Base-by-base conservation (phyloP, 2,888 invertebrate species). In the Pilophorus perplexus region DNA sequence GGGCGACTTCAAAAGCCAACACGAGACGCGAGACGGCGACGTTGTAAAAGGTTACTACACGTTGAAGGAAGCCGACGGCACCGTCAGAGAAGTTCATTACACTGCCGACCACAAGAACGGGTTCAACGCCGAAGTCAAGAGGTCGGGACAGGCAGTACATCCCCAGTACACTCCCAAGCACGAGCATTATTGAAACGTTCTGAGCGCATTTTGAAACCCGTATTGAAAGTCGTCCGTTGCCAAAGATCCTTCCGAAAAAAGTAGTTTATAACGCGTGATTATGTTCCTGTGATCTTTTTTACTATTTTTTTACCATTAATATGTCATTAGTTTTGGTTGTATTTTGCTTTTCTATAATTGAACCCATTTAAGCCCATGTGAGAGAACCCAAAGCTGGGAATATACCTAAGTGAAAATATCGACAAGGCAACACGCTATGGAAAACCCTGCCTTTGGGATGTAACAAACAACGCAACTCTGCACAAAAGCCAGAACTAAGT, bases 111-210 rank as follows among this genome's bases (percentile, higher is more conserved):
- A 73, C 44, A 68, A 72, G 54, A 72, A 71, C 68, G 73, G 73
- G n/a, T 73, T 73, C 71, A 73, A 73, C 71, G 73, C 73, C 16
- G 71, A 71, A 8, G 73, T 73, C 44, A 72, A 70, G 67, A 64
- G 68, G 50, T 57, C 66, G 0, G 72, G 72, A 0, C 71, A 71
- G 40, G 70, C 71, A 5, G 42, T 57, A 28, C 71, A 71, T 28
- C 69, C 68, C 5, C 64, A 65, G 16, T 69, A 69, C 66, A 52
- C 37, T 18, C 44, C 50, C 5, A 50, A 50, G 23, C 52, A 50
- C 28, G 64, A 64, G 14, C 40, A 52, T 2, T 64, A 64, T 18
- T 62, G 28, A 62, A 14, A n/a, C n/a, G n/a, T n/a, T n/a, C n/a
- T n/a, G n/a, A n/a, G n/a, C n/a, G n/a, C 22, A 14, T 28, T 8